Base-by-base conservation (phyloP, 1,140 invertebrate genomes). In the Neodiprion lecontei region DNA sequence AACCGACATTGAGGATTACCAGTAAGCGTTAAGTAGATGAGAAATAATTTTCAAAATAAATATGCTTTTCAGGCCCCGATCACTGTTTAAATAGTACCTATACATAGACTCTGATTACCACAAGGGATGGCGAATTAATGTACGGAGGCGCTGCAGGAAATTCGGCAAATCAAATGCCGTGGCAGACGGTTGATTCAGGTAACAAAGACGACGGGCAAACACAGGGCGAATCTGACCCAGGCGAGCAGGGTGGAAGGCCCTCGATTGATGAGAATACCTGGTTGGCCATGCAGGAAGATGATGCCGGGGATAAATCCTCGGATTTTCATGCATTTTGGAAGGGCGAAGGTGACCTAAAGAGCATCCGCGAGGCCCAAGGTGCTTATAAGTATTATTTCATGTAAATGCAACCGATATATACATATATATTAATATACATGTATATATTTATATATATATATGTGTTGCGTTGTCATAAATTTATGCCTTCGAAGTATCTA, bases 321-420 rank as follows among this genome's bases (percentile, higher is more conserved):
- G 75, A 82, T 49, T 82, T 89, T 73, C 86, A 88, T 61, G 83
- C 86, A 1, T 91, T 91, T 72, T 91, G 90, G 90, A 90, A 89
- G 70, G 87, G 86, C 47, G 86, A 90, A 70, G 89, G 84, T 14
- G 85, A 84, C 72, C 74, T 71, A 47, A 74, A 80, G 10, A 83
- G 72, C 28, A 86, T 89, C 23, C 80, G 87, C 72, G 77, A 81
- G 71, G 78, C 79, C 67, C 85, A 87, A 82, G 83, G 84, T 84
- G 77, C 74, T n/a, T 40, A 40, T 40, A 40, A 40, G 28, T 40
- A 40, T 40, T 40, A 40, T 40, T n/a, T 72, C n/a, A 50, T 75
- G 75, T 9, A 28, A 23, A 73, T 12, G 53, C 12, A 21, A 50
- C 1, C 28, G 28, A 40, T 40, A 21, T 21, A 21, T 21, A 21